These are phyloP conservation scores for Morpho helenor DNA, from an alignment of 2,888 invertebrate species.

Conservation along the genomic window DNA sequence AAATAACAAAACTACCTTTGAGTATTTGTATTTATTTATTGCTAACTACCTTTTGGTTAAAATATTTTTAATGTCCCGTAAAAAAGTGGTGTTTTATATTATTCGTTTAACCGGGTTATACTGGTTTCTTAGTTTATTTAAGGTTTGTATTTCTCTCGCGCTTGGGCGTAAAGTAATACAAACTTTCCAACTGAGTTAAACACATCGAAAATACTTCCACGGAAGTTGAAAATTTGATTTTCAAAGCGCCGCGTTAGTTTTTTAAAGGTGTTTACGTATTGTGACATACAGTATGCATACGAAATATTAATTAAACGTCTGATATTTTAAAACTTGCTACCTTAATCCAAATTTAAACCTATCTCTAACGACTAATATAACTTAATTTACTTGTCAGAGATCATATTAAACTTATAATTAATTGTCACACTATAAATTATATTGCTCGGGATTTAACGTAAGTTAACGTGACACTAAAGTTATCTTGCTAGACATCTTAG, in stretches of 20 bases:
- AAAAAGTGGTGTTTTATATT: neutral
- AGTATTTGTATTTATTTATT: constrained; percentile 72
- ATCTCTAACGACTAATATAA: constrained; percentile 54
- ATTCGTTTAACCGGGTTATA: neutral
- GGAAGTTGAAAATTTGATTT: constrained; percentile 59
- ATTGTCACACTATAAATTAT: constrained; percentile 64
- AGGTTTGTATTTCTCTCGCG: constrained; percentile 4
- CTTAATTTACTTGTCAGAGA: constrained; percentile 71
- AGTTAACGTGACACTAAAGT: neutral
- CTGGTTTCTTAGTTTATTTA: constrained; percentile 12
- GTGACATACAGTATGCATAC: constrained; percentile 35
- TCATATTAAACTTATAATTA: constrained; percentile 76
- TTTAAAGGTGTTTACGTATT: constrained; percentile 44
- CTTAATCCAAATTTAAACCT: constrained; percentile 35
- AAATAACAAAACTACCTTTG: constrained; percentile 53
- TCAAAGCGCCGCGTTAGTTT: constrained; percentile 35
- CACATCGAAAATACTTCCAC: constrained; percentile 49
- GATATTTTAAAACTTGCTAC: constrained; percentile 33
- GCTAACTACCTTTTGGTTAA: constrained; percentile 36
- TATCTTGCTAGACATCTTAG: neutral
- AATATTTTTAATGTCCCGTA: constrained; percentile 4
- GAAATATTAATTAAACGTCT: constrained; percentile 26
- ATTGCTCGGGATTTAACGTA: constrained; percentile 35
- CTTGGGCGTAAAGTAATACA: constrained; percentile 9
- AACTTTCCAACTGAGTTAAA: constrained; percentile 26